phyloP scores from a whole-genome alignment of 2,113 vertebrate genomes.

The Poeciliopsis turrubarensis region DNA sequence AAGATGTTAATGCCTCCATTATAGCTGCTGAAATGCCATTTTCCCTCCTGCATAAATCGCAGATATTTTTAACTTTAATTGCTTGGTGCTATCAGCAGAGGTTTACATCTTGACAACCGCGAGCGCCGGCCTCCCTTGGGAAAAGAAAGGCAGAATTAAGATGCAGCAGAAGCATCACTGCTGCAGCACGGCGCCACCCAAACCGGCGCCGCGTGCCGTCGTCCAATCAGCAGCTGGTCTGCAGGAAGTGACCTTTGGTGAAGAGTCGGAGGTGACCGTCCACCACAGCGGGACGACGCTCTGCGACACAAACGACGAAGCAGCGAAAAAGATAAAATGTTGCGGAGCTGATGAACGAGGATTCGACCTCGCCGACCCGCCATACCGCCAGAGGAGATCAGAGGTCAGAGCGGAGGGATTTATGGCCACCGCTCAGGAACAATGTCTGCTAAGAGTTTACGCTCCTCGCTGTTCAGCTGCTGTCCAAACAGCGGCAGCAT shows the following conservation, averaged over 20 bases:
- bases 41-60: not conserved
- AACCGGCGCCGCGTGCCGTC: not conserved
- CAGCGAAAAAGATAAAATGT: conserved; percentile 41
- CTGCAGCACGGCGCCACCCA: not conserved
- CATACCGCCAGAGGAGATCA: conserved; percentile 29
- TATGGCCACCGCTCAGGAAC: conserved; percentile 14
- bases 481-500: conserved; percentile 5
- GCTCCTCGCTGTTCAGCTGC: not conserved
- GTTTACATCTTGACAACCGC: not conserved
- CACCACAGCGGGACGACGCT: conserved; percentile 15
- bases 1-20: conserved; percentile 5
- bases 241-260: not conserved
- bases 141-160: not conserved
- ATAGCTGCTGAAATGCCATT: not conserved
- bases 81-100: not conserved
- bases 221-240: not conserved
- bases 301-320: conserved; percentile 11
- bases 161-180: not conserved
- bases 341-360: conserved; percentile 27
- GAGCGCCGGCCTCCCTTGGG: not conserved
- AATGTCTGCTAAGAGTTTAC: not conserved
- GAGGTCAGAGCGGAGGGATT: conserved; percentile 54
- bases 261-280: not conserved
- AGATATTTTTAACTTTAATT: conserved; percentile 5
- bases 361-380: conserved; percentile 30